Conservation (phyloP, 2,113 vertebrate genomes). For the Tyto alba region DNA sequence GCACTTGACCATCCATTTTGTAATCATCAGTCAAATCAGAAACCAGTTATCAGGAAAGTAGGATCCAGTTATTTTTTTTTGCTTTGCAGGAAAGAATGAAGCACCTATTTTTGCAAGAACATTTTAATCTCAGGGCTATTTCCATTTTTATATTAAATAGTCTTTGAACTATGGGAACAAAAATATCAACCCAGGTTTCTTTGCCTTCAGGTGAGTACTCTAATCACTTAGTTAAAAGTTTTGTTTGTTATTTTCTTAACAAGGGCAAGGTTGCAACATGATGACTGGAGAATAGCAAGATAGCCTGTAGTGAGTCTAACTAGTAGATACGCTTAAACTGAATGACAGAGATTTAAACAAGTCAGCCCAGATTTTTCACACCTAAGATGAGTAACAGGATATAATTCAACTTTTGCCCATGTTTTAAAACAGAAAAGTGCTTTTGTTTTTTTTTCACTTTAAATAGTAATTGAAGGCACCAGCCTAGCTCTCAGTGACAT, state of each 20-base stretch:
- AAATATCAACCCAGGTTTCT: neutral
- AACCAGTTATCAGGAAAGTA: neutral
- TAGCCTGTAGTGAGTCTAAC: neutral
- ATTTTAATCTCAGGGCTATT: neutral
- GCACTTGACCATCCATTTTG: neutral
- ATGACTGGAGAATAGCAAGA: neutral
- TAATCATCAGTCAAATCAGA: neutral
- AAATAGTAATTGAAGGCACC: neutral
- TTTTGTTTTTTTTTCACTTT: neutral
- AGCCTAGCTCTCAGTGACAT: neutral
- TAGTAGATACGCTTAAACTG: neutral
- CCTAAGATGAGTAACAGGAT: neutral
- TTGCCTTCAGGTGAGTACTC: neutral
- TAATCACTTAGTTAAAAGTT: neutral
- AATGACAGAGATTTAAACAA: neutral
- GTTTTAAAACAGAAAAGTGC: neutral
- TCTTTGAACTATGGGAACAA: neutral
- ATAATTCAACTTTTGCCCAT: neutral
- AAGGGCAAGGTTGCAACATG: neutral
- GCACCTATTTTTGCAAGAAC: neutral
- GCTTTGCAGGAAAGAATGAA: neutral
- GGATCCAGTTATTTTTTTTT: neutral
- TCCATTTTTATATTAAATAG: constrained; percentile 7
- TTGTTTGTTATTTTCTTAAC: neutral
- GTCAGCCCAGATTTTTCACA: neutral